These are phyloP conservation scores for Holothuria leucospilota DNA, from an alignment of 53 echinoderm and acorn worm species.

Conservation along the genomic window DNA sequence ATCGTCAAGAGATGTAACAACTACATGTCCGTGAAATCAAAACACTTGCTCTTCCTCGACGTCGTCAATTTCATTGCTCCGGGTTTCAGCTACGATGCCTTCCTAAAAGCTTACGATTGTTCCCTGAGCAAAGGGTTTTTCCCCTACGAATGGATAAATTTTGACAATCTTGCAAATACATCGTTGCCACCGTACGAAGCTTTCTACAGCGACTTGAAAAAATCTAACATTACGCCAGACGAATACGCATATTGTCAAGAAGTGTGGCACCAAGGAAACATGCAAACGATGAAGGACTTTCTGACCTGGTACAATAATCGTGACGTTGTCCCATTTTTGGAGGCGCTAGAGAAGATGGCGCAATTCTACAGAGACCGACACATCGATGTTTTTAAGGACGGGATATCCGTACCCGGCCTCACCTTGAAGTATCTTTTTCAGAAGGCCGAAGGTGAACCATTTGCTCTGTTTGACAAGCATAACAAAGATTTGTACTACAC, in stretches of 20 bases:
- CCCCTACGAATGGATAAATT: constrained; percentile 62
- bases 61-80: too few relatives aligned
- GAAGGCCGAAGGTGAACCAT: not conserved
- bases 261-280: not conserved
- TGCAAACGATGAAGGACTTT: constrained; percentile 44
- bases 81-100: constrained; percentile 45
- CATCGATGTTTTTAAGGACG: not conserved
- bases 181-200: constrained; percentile 23
- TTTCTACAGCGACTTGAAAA: constrained; percentile 11
- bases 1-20: constrained; percentile 21
- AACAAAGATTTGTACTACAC: constrained; percentile 55
- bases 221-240: constrained; percentile 18
- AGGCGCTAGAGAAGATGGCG: constrained; percentile 51
- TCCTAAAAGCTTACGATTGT: constrained; percentile 61
- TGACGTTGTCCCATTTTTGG: not conserved
- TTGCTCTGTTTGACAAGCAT: not conserved
- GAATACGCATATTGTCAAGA: constrained; percentile 49
- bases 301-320: constrained; percentile 19
- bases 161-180: constrained; percentile 9
- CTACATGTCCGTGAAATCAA: too few relatives aligned
- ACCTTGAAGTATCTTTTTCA: constrained; percentile 49
- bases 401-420: not conserved
- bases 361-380: not conserved
- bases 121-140: constrained; percentile 47
- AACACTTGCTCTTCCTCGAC: constrained; percentile 41